Percentiles rank a stretch among this genome's conserved stretches.
These are phyloP conservation scores for Artemia sinica DNA, from an alignment of 2,888 invertebrate species.

Conservation along the genomic window DNA sequence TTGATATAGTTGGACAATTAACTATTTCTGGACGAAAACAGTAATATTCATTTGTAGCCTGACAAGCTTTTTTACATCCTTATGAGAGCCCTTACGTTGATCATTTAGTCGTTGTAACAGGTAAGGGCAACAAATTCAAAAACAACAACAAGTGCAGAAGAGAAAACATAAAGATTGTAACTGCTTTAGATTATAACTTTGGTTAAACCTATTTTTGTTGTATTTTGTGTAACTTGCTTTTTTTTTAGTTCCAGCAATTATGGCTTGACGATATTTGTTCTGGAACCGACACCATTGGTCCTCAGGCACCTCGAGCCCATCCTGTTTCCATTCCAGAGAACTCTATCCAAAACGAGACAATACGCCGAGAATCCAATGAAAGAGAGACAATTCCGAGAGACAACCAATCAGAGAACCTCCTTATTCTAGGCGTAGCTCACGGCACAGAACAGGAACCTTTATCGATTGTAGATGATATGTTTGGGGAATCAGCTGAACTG, in stretches of 20 bases:
- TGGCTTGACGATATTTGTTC: constrained; percentile 20
- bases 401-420: constrained; percentile 13
- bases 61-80: too few species aligned
- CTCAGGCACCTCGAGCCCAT: constrained; percentile 12
- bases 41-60: too few species aligned
- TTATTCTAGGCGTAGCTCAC: constrained; percentile 2
- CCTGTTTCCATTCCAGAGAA: background rate
- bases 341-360: background rate
- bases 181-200: too few species aligned
- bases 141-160: too few species aligned
- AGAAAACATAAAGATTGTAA: too few species aligned
- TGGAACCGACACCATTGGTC: background rate
- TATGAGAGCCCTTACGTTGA: too few species aligned
- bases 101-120: too few species aligned
- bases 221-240: background rate
- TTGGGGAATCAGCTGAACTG: background rate
- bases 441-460: background rate
- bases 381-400: background rate
- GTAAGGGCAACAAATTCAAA: too few species aligned
- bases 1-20: too few species aligned
- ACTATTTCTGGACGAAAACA: too few species aligned
- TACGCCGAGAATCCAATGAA: background rate
- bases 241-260: constrained; percentile 20
- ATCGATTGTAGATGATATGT: constrained; percentile 3
- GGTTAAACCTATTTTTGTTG: too few species aligned